These are phyloP conservation scores for Petrophora chlorosata DNA, from an alignment of 2,888 invertebrate genomes.

Conservation along the genomic window DNA sequence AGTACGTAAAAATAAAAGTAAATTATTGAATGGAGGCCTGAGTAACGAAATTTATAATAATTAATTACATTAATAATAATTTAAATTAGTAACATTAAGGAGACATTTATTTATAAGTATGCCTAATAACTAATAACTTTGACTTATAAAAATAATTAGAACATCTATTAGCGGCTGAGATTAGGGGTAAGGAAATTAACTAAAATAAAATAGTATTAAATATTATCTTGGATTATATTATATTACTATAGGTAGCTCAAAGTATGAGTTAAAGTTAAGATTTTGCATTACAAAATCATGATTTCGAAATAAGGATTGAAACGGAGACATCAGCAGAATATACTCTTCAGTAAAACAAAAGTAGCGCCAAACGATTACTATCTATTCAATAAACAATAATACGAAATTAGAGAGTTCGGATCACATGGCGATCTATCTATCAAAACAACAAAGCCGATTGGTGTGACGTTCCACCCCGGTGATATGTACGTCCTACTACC, in stretches of 20 bases:
- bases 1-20: no score
- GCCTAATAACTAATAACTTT: no score
- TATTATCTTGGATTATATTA: background rate
- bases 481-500: constrained; percentile 83
- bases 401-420: constrained; percentile 70
- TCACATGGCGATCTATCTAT: constrained; percentile 82
- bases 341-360: background rate
- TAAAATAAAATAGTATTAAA: background rate
- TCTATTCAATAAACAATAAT: constrained; percentile 47
- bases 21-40: no score
- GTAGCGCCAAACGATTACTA: constrained; percentile 4
- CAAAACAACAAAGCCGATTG: constrained; percentile 83
- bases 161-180: no score
- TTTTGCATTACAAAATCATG: background rate
- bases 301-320: background rate
- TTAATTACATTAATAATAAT: no score
- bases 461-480: constrained; percentile 83
- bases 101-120: no score
- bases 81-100: no score
- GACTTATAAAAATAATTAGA: no score
- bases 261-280: no score
- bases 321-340: background rate
- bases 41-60: no score
- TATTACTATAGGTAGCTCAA: no score
- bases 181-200: background rate